Evolutionary conservation across 2,113 vertebrate genomes (phyloP).

Genomic region (Vulpes ferrilata): DNA sequence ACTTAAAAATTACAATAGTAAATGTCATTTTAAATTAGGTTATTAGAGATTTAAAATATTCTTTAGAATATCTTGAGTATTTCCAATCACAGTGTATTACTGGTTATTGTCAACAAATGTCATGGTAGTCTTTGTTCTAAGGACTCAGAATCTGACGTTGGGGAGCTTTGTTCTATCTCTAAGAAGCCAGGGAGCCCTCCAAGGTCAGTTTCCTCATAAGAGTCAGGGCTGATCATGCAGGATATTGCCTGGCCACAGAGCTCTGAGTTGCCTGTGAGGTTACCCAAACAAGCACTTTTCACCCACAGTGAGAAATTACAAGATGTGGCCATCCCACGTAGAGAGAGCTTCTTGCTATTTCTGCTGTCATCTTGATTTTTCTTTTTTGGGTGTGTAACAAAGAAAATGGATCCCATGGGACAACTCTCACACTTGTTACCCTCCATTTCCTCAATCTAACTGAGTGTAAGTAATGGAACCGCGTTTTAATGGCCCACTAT

Average conservation of each 20-base stretch:
- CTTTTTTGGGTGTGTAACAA: conserved; percentile 69
- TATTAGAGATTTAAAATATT: background rate
- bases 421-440: conserved; percentile 80
- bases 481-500: conserved; percentile 82
- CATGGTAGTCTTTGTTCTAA: background rate
- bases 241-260: background rate
- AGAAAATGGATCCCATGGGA: conserved; percentile 81
- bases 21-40: background rate
- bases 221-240: background rate
- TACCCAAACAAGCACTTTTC: conserved; percentile 57
- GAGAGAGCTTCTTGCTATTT: conserved; percentile 74
- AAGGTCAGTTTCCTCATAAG: background rate
- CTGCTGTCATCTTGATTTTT: conserved; percentile 76
- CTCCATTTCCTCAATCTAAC: conserved; percentile 82
- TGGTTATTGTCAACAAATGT: background rate
- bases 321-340: conserved; percentile 9
- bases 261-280: conserved; percentile 47
- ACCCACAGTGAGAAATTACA: conserved; percentile 72
- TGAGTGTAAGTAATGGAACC: conserved; percentile 83
- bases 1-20: background rate
- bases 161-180: background rate
- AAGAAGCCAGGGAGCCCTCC: background rate
- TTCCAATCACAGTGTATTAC: background rate
- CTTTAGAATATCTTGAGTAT: conserved; percentile 44
- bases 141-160: background rate